Percentiles rank a stretch among this genome's conserved stretches.
These are phyloP conservation scores for Alouatta palliata DNA, from an alignment of 2,113 vertebrate species.

Conservation along the genomic window DNA sequence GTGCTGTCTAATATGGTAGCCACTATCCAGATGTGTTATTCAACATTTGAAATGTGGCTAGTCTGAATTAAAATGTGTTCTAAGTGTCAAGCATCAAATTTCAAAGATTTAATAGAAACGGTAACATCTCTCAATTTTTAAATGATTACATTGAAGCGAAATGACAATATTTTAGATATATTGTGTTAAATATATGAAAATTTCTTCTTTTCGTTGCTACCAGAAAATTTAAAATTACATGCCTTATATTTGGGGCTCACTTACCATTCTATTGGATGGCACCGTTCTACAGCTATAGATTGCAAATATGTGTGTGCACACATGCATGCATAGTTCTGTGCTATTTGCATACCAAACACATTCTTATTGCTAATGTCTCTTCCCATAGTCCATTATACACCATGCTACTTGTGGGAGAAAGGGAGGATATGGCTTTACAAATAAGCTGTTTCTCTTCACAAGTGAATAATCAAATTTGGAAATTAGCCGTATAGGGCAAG, in stretches of 20 bases:
- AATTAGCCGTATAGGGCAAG: slow-evolving; percentile 7
- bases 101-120: background rate
- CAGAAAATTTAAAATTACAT: background rate
- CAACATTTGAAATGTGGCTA: background rate
- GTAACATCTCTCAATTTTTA: background rate
- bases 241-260: background rate
- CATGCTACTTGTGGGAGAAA: background rate
- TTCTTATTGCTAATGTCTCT: slow-evolving; percentile 29
- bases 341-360: background rate
- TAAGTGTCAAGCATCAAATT: background rate
- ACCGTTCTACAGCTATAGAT: background rate
- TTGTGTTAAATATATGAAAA: slow-evolving; percentile 13
- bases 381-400: background rate
- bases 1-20: background rate
- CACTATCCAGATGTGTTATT: background rate
- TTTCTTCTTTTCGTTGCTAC: slow-evolving; percentile 25
- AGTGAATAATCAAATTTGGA: slow-evolving; percentile 36
- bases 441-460: background rate
- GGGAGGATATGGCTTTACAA: background rate
- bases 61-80: slow-evolving; percentile 16
- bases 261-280: background rate
- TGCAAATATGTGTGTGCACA: background rate
- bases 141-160: slow-evolving; percentile 2
- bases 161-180: slow-evolving; percentile 29
- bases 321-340: background rate